Percentiles rank a stretch among this genome's conserved stretches.
Conservation (phyloP, 2,113 vertebrate species). For the Neolamprologus sp. region DNA sequence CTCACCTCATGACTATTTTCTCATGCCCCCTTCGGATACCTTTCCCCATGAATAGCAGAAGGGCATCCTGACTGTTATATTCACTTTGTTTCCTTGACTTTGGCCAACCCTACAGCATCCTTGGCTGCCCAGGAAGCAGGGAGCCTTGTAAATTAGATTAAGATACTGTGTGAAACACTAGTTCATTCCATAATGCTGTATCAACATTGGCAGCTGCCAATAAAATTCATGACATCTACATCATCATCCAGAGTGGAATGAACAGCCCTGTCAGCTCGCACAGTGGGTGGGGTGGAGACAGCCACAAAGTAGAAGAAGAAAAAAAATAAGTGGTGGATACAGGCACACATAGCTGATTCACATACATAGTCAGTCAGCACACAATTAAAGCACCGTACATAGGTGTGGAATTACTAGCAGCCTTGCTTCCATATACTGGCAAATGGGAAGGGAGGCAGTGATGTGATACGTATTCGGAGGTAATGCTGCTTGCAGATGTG, state of each 20-base stretch:
- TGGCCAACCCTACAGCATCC: slow-evolving; percentile 54
- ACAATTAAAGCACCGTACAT: background rate
- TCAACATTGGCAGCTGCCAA: slow-evolving; percentile 80
- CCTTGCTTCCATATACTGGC: background rate
- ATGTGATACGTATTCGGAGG: slow-evolving; percentile 15
- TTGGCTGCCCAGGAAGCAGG: slow-evolving; percentile 53
- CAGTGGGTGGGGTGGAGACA: slow-evolving; percentile 38
- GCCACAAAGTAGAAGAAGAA: slow-evolving; percentile 3
- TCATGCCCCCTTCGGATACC: background rate
- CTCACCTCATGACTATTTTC: background rate
- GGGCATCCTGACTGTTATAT: slow-evolving; percentile 32
- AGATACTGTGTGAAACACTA: slow-evolving; percentile 75
- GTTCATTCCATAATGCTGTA: slow-evolving; percentile 68
- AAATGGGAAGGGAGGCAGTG: background rate
- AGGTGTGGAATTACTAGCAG: background rate
- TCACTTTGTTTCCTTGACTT: slow-evolving; percentile 60
- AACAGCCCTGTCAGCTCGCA: slow-evolving; percentile 65
- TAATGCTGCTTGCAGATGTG: slow-evolving; percentile 46
- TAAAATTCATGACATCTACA: slow-evolving; percentile 71
- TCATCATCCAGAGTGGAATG: slow-evolving; percentile 69
- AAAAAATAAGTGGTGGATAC: background rate
- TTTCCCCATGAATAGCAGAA: slow-evolving; percentile 1
- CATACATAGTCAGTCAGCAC: background rate
- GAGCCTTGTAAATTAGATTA: slow-evolving; percentile 69
- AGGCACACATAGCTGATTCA: background rate